Base-by-base conservation (phyloP, 2,888 invertebrate species). In the Drosophila testacea region DNA sequence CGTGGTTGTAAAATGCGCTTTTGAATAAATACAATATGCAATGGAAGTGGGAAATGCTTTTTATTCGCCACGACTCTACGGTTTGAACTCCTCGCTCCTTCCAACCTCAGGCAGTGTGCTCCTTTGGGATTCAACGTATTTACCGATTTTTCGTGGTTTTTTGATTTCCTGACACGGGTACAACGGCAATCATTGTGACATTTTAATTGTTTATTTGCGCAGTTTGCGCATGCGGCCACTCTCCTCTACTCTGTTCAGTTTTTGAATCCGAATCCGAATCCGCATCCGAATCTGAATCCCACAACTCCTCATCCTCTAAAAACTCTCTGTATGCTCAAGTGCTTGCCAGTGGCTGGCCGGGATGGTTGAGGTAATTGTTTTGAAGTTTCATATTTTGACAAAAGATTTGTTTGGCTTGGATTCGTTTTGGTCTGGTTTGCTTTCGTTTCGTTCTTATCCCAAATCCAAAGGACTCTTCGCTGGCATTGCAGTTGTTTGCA, bases 161-260 rank as follows among this genome's bases (percentile, higher is more conserved):
- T 85, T 88, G 84, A 88, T 87, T 88, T 77, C 82, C 87, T 87
- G 87, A 87, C 90, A 88, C 88, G 87, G 87, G 90, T 88, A 81
- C 83, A 76, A 69, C 67, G 80, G 76, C 90, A 89, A 88, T 89
- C 87, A 83, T 90, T 89, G 87, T 87, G 87, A 87, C 87, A 87
- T 89, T 87, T 87, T 87, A 87, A 87, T 87, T 87, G 87, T 87
- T 87, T 87, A 87, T 87, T 87, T 86, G 88, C 89, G 32, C 72
- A 72, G 84, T 83, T 78, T 83, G 76, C 71, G 70, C 62, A 72
- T 55, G 71, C 73, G 55, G 44, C 47, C 42, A 48, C 52, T 41
- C 22, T 48, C 38, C 30, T 13, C 38, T 22, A 1, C 34, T 13
- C 32, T n/a, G 32, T n/a, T 27, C n/a, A 41, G 44, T 22, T 22